phyloP scores from a whole-genome alignment of 2,797 vertebrate species.

The Ptychadena robeensis region DNA sequence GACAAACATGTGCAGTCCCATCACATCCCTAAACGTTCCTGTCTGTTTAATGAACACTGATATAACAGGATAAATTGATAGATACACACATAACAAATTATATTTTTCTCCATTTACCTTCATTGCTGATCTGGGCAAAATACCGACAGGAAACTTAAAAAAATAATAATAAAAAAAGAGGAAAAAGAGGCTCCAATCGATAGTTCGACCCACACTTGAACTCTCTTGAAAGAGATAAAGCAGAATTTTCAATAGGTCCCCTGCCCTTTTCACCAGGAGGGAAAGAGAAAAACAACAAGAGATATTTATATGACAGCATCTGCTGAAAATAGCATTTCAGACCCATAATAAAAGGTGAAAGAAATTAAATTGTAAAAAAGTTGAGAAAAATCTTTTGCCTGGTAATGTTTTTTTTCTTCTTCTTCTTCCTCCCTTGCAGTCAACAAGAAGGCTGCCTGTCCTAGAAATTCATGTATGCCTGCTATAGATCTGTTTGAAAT shows the following conservation, averaged over 20 bases:
- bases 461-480: slow-evolving; percentile 83
- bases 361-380: slow-evolving; percentile 79
- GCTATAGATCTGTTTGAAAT: slow-evolving; percentile 98
- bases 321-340: slow-evolving; percentile 84
- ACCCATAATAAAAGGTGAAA: slow-evolving; percentile 78
- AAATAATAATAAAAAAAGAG: slow-evolving; percentile 86
- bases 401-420: slow-evolving; percentile 55
- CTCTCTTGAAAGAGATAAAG: slow-evolving; percentile 89
- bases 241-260: slow-evolving; percentile 85
- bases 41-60: slow-evolving; percentile 36
- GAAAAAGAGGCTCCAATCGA: slow-evolving; percentile 89
- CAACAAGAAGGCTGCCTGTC: slow-evolving; percentile 73
- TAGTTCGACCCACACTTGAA: slow-evolving; percentile 97
- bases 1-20: background rate
- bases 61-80: slow-evolving; percentile 79
- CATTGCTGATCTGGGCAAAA: slow-evolving; percentile 94
- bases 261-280: slow-evolving; percentile 84
- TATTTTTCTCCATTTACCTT: slow-evolving; percentile 84
- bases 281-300: slow-evolving; percentile 84
- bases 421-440: slow-evolving; percentile 65
- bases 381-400: slow-evolving; percentile 72
- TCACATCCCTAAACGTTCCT: slow-evolving; percentile 8
- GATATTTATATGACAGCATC: slow-evolving; percentile 87
- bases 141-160: slow-evolving; percentile 90
- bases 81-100: slow-evolving; percentile 81